These are phyloP conservation scores for Papilio elwesi DNA, from an alignment of 2,888 invertebrate genomes.

Conservation along the genomic window DNA sequence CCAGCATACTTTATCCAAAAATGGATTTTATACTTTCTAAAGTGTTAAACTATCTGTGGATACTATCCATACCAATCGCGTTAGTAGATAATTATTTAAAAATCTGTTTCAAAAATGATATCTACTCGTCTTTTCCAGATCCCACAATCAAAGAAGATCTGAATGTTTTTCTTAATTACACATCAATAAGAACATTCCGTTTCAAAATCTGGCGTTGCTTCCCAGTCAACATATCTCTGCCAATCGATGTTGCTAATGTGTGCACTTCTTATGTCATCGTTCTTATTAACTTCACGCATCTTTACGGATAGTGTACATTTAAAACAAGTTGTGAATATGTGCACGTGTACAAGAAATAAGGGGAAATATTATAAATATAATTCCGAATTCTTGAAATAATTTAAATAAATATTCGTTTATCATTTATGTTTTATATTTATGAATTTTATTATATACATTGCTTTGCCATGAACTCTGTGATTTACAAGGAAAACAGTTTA, in stretches of 20 bases:
- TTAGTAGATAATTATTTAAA: neutral
- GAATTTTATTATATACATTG: too few species aligned
- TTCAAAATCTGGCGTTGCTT: conserved; percentile 70
- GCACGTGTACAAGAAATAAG: neutral
- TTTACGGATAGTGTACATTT: conserved; percentile 52
- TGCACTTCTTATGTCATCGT: conserved; percentile 72
- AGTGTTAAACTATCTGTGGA: too few species aligned
- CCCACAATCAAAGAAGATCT: conserved; percentile 55
- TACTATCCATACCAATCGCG: too few species aligned
- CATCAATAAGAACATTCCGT: conserved; percentile 60
- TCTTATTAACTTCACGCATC: conserved; percentile 72
- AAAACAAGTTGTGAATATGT: neutral
- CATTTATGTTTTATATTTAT: too few species aligned
- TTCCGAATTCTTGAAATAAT: too few species aligned
- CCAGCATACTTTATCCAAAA: too few species aligned
- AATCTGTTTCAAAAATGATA: neutral
- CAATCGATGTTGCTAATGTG: conserved; percentile 64
- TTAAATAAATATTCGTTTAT: too few species aligned
- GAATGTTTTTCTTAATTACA: conserved; percentile 66
- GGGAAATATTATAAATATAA: too few species aligned
- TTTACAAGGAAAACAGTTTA: too few species aligned
- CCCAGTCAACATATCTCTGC: conserved; percentile 63
- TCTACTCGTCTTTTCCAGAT: conserved; percentile 56
- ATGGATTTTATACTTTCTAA: too few species aligned
- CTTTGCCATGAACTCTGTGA: too few species aligned